phyloP scores from a whole-genome alignment of 2,797 vertebrate genomes.

The Crax fasciolata region DNA sequence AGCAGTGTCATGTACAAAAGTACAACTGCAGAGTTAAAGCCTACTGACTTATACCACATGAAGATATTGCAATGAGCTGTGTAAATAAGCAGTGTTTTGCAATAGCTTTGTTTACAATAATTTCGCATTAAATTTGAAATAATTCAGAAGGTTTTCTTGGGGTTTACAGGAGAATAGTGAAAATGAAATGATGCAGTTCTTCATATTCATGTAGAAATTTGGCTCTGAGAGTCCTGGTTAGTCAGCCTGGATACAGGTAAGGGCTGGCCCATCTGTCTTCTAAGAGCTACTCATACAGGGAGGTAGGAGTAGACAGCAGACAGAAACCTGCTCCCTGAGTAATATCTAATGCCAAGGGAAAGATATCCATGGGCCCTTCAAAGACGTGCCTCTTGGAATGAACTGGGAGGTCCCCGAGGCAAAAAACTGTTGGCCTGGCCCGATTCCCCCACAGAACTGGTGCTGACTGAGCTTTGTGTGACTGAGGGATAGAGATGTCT shows the following conservation, averaged over 20 bases:
- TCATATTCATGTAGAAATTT: background rate
- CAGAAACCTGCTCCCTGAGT: background rate
- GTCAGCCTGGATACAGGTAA: background rate
- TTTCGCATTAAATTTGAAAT: background rate
- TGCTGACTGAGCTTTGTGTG: background rate
- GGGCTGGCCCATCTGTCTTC: background rate
- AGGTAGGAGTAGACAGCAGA: background rate
- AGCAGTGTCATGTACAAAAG: background rate
- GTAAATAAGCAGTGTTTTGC: background rate
- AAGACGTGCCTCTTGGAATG: background rate
- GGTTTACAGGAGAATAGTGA: background rate
- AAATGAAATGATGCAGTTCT: background rate
- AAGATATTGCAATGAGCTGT: background rate
- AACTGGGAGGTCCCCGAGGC: background rate
- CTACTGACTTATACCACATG: background rate
- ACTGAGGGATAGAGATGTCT: background rate
- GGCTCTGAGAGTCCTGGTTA: background rate
- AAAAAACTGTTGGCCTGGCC: background rate
- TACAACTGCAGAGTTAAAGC: background rate
- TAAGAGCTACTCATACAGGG: background rate
- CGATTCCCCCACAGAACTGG: background rate
- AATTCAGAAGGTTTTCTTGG: background rate
- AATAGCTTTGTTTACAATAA: background rate
- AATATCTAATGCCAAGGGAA: background rate
- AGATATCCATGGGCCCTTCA: background rate